A percentile compares a stretch with the other conserved stretches of the same genome.
Conservation (phyloP, 2,113 vertebrate species). For the Synchiropus splendidus region DNA sequence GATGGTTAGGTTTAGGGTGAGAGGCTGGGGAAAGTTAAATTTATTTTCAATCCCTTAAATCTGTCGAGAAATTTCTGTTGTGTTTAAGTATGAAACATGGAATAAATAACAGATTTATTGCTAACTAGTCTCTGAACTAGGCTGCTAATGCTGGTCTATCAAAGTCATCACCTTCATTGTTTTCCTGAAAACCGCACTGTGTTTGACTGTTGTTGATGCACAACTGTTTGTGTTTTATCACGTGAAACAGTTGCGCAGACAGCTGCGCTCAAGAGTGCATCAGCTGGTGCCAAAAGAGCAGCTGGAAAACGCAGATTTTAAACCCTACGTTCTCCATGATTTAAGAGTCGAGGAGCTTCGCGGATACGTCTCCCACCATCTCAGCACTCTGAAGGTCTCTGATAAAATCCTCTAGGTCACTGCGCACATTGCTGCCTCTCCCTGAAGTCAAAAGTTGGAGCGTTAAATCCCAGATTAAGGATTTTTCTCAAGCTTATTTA, state of each 20-base stretch:
- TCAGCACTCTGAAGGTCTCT: conserved; percentile 11
- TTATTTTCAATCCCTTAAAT: too few relatives aligned
- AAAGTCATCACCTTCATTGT: too few relatives aligned
- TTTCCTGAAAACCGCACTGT: too few relatives aligned
- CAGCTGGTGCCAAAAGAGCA: conserved; percentile 31
- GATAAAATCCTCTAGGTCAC: conserved; percentile 40
- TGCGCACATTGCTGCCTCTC: conserved; percentile 25
- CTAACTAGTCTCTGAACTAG: too few relatives aligned
- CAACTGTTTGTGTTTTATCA: conserved; percentile 31
- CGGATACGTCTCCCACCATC: conserved; percentile 8
- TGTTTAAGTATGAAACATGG: too few relatives aligned
- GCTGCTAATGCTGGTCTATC: too few relatives aligned
- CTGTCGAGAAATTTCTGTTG: too few relatives aligned
- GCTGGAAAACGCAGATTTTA: not conserved
- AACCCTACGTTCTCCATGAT: too few relatives aligned
- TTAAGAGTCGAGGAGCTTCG: too few relatives aligned
- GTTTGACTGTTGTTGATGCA: not conserved
- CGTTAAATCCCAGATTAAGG: conserved; percentile 2
- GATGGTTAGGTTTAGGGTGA: too few relatives aligned
- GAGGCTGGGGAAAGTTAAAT: too few relatives aligned
- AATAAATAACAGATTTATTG: too few relatives aligned
- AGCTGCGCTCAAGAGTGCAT: conserved; percentile 46
- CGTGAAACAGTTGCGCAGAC: conserved; percentile 41
- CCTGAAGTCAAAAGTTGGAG: conserved; percentile 15
- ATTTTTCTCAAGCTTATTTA: conserved; percentile 5